Evolutionary conservation across 2,113 vertebrate species (phyloP).

Genomic region (Crocuta crocuta): DNA sequence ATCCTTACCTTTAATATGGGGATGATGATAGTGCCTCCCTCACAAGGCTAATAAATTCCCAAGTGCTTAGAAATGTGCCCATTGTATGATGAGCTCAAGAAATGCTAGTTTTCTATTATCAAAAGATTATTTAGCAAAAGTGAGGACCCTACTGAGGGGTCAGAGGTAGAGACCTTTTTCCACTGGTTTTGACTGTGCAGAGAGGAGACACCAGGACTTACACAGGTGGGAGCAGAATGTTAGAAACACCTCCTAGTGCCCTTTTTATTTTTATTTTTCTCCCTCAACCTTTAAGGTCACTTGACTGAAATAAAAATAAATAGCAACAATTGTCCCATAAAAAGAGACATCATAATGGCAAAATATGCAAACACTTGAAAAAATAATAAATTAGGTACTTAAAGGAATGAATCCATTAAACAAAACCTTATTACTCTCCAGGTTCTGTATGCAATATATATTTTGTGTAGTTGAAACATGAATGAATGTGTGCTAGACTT

Average conservation of each 20-base stretch:
- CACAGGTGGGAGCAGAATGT: not conserved
- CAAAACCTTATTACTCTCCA: not conserved
- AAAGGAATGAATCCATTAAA: not conserved
- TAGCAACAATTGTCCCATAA: not conserved
- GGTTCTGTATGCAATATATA: not conserved
- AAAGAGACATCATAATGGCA: not conserved
- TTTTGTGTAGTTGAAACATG: not conserved
- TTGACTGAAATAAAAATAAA: constrained; percentile 48
- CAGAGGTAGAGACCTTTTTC: not conserved
- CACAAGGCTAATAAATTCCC: not conserved
- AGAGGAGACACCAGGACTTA: not conserved
- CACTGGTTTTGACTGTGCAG: not conserved
- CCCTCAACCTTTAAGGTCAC: constrained; percentile 24
- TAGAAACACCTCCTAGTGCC: not conserved
- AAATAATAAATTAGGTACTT: not conserved
- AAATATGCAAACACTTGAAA: not conserved
- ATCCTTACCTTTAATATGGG: not conserved
- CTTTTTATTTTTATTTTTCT: not conserved
- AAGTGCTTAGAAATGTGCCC: not conserved
- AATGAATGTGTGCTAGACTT: not conserved
- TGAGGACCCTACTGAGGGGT: not conserved
- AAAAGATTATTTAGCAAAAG: not conserved
- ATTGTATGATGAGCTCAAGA: not conserved
- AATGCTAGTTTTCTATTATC: not conserved
- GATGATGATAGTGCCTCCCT: not conserved